Percentiles rank a stretch among this genome's conserved stretches.
These are phyloP conservation scores for Suncus etruscus DNA, from an alignment of 2,113 vertebrate genomes.

Conservation along the genomic window DNA sequence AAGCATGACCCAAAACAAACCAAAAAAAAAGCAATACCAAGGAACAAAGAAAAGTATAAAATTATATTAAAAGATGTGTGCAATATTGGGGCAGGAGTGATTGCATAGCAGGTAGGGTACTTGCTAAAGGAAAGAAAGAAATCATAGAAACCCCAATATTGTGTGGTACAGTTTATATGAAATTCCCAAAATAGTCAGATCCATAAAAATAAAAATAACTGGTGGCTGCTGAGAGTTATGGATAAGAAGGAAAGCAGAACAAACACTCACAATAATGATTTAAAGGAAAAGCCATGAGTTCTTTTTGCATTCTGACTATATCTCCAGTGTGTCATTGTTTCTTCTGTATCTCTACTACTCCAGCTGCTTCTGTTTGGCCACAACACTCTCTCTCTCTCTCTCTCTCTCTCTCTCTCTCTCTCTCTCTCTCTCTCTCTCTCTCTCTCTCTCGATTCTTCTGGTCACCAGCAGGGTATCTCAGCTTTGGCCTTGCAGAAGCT, in stretches of 20 bases:
- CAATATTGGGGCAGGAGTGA: no score
- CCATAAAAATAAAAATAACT: background rate
- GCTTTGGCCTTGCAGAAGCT: background rate
- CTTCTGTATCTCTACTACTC: background rate
- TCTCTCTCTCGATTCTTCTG: background rate
- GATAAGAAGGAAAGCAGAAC: background rate
- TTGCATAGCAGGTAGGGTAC: no score
- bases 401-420: no score
- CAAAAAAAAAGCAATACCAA: no score
- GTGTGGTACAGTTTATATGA: background rate
- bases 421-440: no score
- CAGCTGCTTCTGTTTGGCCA: background rate
- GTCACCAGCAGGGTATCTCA: background rate
- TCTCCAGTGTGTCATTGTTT: background rate
- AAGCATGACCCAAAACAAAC: no score
- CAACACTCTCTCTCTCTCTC: no score
- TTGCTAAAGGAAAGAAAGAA: background rate
- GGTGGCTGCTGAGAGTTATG: background rate
- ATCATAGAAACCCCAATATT: no score
- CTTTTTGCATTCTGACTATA: background rate
- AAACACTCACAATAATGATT: background rate
- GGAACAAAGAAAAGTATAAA: no score
- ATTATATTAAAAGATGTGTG: no score
- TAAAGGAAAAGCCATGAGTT: background rate
- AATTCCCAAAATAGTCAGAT: background rate